Percentiles rank a stretch among this genome's conserved stretches.
Evolutionary conservation across 2,797 vertebrate species (phyloP).

Genomic region (Phoxinus dragarum): DNA sequence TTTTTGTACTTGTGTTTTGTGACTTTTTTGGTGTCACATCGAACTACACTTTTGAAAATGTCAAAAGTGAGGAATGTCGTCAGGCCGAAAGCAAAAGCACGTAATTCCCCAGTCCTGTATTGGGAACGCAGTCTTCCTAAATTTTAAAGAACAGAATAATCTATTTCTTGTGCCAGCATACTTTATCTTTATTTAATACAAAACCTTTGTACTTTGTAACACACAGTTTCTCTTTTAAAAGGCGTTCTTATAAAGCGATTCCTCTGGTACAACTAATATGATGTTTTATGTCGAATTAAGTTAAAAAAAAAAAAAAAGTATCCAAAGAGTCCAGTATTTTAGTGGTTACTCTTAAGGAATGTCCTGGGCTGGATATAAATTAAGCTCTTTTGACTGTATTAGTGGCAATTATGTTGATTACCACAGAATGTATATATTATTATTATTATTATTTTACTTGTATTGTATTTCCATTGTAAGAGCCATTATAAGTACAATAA

Average conservation of each 20-base stretch:
- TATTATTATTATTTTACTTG: not conserved
- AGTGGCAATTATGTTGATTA: not conserved
- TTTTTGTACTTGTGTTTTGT: conserved; percentile 91
- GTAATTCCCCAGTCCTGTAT: conserved; percentile 63
- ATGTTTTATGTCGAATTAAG: conserved; percentile 7
- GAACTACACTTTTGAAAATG: conserved; percentile 64
- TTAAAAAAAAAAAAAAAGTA: conserved; percentile 6
- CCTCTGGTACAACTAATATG: conserved; percentile 26
- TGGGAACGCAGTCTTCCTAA: conserved; percentile 84
- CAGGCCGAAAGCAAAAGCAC: conserved; percentile 66
- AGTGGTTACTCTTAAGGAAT: conserved; percentile 62
- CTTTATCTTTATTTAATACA: conserved; percentile 29
- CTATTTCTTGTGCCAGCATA: conserved; percentile 42
- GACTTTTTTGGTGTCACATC: conserved; percentile 80
- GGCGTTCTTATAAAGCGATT: conserved; percentile 38
- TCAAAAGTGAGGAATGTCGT: conserved; percentile 70
- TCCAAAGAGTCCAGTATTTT: conserved; percentile 75
- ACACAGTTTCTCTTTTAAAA: conserved; percentile 41
- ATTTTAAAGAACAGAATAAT: conserved; percentile 74
- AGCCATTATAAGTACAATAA: conserved; percentile 15
- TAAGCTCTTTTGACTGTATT: not conserved
- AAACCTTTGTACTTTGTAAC: conserved; percentile 34
- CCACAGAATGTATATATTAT: not conserved
- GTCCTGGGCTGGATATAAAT: conserved; percentile 2
- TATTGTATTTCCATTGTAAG: not conserved